Evolutionary conservation across 1,140 invertebrate species (phyloP).

Genomic region (Parapsyche elsis): DNA sequence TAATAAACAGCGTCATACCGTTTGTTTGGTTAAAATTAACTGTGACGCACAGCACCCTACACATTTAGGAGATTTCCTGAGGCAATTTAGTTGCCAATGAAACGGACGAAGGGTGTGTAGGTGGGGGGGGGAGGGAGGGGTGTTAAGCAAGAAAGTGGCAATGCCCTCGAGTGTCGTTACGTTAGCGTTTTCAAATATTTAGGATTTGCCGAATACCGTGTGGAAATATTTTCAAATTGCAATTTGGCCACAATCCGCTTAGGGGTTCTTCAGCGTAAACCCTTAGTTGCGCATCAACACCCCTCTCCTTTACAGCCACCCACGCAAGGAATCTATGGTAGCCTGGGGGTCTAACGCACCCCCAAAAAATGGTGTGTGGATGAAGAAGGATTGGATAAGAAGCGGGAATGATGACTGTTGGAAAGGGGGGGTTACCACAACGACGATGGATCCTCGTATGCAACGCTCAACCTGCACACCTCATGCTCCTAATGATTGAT

Average conservation of each 20-base stretch:
- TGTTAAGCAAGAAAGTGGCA: slow-evolving; percentile 20
- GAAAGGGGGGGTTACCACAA: not conserved
- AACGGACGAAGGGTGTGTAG: not conserved
- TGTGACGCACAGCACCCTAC: not conserved
- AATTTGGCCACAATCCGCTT: slow-evolving; percentile 57
- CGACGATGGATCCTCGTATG: too few species aligned
- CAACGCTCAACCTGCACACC: too few species aligned
- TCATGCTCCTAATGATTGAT: too few species aligned
- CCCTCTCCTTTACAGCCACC: not conserved
- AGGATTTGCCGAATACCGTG: slow-evolving; percentile 47
- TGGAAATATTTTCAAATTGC: slow-evolving; percentile 56
- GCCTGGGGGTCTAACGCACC: not conserved
- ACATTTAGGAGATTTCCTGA: not conserved
- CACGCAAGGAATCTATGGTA: not conserved
- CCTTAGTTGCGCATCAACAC: slow-evolving; percentile 31
- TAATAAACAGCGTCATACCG: not conserved
- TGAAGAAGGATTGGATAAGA: slow-evolving; percentile 16
- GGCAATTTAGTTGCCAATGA: not conserved
- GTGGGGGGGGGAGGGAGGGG: too few species aligned
- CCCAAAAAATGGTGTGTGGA: slow-evolving; percentile 6
- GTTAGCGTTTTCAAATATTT: slow-evolving; percentile 36
- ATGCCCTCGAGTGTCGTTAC: slow-evolving; percentile 40
- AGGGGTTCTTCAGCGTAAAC: slow-evolving; percentile 51
- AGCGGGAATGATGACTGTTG: not conserved
- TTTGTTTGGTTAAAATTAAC: slow-evolving; percentile 12